Conservation (phyloP, 2,888 invertebrate species). For the Brachypalpus laphriformis region DNA sequence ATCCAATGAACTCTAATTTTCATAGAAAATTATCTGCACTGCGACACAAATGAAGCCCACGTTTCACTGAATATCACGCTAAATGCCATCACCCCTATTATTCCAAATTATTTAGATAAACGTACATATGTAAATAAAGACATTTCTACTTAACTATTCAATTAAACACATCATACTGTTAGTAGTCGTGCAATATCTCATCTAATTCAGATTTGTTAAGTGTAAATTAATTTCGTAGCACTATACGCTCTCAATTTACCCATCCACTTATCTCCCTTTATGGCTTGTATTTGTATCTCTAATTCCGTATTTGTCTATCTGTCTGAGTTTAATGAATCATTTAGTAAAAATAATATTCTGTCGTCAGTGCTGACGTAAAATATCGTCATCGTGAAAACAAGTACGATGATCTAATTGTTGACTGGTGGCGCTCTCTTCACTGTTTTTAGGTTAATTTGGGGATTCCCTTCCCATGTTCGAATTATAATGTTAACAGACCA, state of each 20-base stretch:
- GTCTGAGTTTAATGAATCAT: constrained; percentile 9
- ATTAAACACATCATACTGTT: neutral
- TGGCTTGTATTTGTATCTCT: neutral
- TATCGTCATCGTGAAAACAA: neutral
- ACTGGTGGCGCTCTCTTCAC: neutral
- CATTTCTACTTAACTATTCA: neutral
- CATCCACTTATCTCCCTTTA: neutral
- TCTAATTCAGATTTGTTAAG: neutral
- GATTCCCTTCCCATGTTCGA: neutral
- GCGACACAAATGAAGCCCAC: neutral
- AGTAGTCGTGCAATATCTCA: neutral
- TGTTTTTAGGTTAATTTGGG: neutral
- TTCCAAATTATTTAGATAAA: neutral
- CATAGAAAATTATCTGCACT: neutral
- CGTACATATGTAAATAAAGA: neutral
- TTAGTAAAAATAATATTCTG: neutral
- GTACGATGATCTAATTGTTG: neutral
- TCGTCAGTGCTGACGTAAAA: neutral
- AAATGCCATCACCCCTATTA: neutral
- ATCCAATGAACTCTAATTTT: too few species aligned
- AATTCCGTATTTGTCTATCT: neutral
- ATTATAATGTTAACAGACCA: neutral
- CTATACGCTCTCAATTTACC: neutral
- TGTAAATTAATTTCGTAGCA: neutral
- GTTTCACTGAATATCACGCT: neutral